Percentiles rank a stretch among this genome's conserved stretches.
Evolutionary conservation across 2,797 vertebrate genomes (phyloP).

Genomic region (Florisuga fusca): DNA sequence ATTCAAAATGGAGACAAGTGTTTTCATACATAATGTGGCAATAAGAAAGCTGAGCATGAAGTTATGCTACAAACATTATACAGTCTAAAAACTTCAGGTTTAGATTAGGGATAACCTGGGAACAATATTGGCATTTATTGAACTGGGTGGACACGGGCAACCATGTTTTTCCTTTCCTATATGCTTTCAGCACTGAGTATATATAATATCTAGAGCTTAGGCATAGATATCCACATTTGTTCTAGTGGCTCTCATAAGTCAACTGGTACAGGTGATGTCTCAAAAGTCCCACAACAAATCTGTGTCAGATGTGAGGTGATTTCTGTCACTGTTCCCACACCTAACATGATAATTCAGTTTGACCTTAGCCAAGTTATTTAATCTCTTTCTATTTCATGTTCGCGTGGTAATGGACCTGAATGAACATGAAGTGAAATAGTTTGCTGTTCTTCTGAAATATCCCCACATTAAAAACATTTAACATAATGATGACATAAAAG

Average conservation of each 20-base stretch:
- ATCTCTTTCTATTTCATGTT: constrained; percentile 14
- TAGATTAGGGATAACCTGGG: background rate
- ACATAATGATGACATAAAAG: constrained; percentile 63
- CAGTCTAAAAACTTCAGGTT: background rate
- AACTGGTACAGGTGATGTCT: background rate
- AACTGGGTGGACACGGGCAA: background rate
- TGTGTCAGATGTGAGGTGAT: background rate
- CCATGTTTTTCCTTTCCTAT: background rate
- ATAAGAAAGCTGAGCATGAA: background rate
- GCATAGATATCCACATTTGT: background rate
- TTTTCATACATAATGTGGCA: background rate
- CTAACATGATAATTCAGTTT: background rate
- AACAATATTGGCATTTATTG: background rate
- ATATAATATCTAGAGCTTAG: background rate
- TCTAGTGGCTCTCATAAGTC: background rate
- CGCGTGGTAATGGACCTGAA: background rate
- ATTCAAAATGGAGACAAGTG: background rate
- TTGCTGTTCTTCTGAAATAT: constrained; percentile 56
- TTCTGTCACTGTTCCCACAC: background rate
- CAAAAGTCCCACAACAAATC: background rate
- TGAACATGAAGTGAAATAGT: constrained; percentile 53
- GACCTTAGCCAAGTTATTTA: constrained; percentile 5
- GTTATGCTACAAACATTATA: background rate
- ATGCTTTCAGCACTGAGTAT: background rate
- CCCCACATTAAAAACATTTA: constrained; percentile 60